A percentile compares a stretch with the other conserved stretches of the same genome.
These are phyloP conservation scores for Aramus guarauna DNA, from an alignment of 2,113 vertebrate species.

Conservation along the genomic window DNA sequence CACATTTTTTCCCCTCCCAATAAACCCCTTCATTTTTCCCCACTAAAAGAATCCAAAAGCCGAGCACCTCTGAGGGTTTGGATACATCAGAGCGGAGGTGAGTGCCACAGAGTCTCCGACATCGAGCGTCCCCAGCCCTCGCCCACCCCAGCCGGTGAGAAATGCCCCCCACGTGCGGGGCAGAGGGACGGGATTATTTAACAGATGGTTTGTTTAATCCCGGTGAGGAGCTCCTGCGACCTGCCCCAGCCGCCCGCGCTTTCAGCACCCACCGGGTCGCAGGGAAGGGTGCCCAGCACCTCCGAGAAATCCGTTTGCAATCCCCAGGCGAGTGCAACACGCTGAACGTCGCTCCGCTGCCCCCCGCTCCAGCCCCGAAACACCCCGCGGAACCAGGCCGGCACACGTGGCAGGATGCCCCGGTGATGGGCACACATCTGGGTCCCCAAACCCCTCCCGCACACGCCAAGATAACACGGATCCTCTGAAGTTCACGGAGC, in stretches of 20 bases:
- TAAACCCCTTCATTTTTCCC: too few species aligned
- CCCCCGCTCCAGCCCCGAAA: fast-evolving
- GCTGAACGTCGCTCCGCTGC: fast-evolving
- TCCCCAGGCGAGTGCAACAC: fast-evolving
- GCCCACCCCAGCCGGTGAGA: fast-evolving
- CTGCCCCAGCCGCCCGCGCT: not conserved
- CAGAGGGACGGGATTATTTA: not conserved
- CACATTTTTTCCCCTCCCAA: too few species aligned
- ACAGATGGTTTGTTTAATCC: constrained; percentile 16
- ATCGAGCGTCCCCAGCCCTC: fast-evolving
- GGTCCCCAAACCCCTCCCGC: fast-evolving
- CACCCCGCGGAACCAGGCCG: fast-evolving
- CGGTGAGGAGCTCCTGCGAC: not conserved
- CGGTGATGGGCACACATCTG: fast-evolving
- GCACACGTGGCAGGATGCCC: fast-evolving
- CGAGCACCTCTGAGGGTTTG: fast-evolving
- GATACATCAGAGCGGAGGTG: fast-evolving
- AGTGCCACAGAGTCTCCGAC: fast-evolving
- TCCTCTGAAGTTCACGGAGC: fast-evolving
- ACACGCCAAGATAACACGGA: fast-evolving
- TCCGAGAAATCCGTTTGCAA: fast-evolving
- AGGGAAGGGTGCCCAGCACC: not conserved
- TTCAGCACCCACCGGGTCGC: too few species aligned
- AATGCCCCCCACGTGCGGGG: fast-evolving
- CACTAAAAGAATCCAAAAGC: not conserved